Conservation (phyloP, 2,888 invertebrate genomes). For the Drosophila atripex region DNA sequence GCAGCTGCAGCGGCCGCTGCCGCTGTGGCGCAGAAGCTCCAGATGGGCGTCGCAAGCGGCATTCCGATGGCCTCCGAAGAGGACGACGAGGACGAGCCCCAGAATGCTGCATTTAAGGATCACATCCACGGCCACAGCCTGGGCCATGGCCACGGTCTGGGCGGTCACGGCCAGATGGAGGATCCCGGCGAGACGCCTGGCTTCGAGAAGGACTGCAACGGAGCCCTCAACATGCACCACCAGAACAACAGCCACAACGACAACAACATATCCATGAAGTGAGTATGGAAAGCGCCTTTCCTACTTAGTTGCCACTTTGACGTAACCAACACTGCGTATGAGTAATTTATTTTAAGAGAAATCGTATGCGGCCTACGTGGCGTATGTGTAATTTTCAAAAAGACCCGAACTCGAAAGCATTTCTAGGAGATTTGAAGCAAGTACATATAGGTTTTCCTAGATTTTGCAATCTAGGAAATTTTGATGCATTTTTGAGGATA, state of each 20-base stretch:
- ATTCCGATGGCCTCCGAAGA: conserved; percentile 21
- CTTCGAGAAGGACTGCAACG: conserved; percentile 79
- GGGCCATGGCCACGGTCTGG: conserved; percentile 31
- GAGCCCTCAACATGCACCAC: conserved; percentile 78
- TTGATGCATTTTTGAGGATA: too few relatives aligned
- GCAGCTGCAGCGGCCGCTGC: conserved; percentile 66
- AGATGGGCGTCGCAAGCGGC: conserved; percentile 32
- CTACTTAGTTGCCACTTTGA: background rate
- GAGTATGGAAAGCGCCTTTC: conserved; percentile 38
- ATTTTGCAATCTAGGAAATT: too few relatives aligned
- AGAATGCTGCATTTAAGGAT: conserved; percentile 40
- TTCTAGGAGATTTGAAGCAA: too few relatives aligned
- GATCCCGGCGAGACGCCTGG: conserved; percentile 55
- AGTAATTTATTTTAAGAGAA: too few relatives aligned
- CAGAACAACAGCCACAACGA: conserved; percentile 65
- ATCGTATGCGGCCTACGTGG: too few relatives aligned
- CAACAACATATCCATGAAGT: conserved; percentile 81
- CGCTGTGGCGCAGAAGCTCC: conserved; percentile 58
- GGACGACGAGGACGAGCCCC: conserved; percentile 47
- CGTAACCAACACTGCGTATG: background rate
- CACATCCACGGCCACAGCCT: conserved; percentile 39
- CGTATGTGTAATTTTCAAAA: too few relatives aligned
- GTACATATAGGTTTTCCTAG: too few relatives aligned
- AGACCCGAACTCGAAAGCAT: too few relatives aligned
- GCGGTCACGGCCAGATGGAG: conserved; percentile 50